These are phyloP conservation scores for Periparus ater DNA, from an alignment of 2,797 vertebrate species.

Conservation along the genomic window DNA sequence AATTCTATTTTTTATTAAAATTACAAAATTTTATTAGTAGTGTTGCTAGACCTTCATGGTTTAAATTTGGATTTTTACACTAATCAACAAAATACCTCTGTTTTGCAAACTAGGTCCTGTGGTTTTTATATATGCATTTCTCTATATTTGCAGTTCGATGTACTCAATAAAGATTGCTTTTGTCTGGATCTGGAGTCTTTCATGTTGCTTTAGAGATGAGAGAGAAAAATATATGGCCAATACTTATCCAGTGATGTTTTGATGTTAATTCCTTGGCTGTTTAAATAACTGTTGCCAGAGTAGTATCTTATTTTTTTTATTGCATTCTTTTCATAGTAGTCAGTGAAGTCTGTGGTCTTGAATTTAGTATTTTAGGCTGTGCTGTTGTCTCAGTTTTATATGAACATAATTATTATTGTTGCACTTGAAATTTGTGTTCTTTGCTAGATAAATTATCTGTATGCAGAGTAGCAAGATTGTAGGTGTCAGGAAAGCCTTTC, in stretches of 20 bases:
- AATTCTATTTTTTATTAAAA: background rate
- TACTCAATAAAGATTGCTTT: background rate
- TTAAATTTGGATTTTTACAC: background rate
- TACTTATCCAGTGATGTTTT: conserved; percentile 2
- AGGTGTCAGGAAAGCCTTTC: background rate
- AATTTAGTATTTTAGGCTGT: background rate
- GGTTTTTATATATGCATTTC: background rate
- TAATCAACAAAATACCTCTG: background rate
- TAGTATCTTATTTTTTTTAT: background rate
- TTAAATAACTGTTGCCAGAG: conserved; percentile 27
- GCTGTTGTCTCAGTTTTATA: background rate
- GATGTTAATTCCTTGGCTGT: background rate
- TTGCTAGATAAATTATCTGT: background rate
- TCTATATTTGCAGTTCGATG: background rate
- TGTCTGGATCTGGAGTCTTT: background rate
- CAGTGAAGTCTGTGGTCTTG: background rate
- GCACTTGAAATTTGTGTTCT: background rate
- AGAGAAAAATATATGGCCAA: background rate
- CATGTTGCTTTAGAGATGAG: background rate
- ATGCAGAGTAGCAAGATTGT: rapidly evolving
- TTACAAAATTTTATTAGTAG: background rate
- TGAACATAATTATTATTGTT: background rate
- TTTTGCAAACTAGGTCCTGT: background rate
- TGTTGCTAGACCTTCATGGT: background rate
- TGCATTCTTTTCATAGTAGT: background rate